These are phyloP conservation scores for Porites cylindrica DNA, from an alignment of 92 coral and sea anemone genomes.

Conservation along the genomic window DNA sequence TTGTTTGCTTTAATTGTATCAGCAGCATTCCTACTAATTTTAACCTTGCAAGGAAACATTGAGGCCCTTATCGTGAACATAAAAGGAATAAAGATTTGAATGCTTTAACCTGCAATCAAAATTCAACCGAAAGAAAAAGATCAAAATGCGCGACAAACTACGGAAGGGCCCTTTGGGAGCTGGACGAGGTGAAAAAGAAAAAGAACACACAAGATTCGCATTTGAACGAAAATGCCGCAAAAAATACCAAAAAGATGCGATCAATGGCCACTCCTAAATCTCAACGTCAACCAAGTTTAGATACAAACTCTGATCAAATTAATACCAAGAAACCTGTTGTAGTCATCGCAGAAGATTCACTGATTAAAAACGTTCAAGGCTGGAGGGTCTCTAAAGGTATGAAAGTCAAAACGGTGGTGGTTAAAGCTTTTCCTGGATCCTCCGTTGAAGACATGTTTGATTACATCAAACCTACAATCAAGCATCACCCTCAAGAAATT, in stretches of 20 bases:
- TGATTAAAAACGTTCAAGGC: neutral
- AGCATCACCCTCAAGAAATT: too few species aligned
- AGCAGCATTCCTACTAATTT: too few species aligned
- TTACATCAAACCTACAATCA: too few species aligned
- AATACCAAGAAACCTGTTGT: neutral
- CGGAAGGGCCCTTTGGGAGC: neutral
- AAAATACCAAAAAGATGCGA: neutral
- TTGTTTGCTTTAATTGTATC: too few species aligned
- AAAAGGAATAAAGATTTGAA: too few species aligned
- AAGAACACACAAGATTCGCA: constrained; percentile 4
- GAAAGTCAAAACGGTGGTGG: neutral
- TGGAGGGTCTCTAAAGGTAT: constrained; percentile 4
- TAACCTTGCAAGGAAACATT: too few species aligned
- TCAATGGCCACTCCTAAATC: too few species aligned
- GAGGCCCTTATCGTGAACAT: too few species aligned
- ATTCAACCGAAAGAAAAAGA: neutral
- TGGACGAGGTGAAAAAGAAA: neutral
- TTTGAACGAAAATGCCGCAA: constrained; percentile 3
- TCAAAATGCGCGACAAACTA: neutral
- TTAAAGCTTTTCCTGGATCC: too few species aligned
- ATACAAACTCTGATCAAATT: neutral
- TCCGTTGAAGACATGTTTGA: too few species aligned
- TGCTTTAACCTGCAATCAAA: too few species aligned
- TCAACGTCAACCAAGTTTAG: constrained; percentile 9
- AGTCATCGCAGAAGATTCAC: neutral